phyloP scores from a whole-genome alignment of 2,113 vertebrate species.

The Upupa epops region DNA sequence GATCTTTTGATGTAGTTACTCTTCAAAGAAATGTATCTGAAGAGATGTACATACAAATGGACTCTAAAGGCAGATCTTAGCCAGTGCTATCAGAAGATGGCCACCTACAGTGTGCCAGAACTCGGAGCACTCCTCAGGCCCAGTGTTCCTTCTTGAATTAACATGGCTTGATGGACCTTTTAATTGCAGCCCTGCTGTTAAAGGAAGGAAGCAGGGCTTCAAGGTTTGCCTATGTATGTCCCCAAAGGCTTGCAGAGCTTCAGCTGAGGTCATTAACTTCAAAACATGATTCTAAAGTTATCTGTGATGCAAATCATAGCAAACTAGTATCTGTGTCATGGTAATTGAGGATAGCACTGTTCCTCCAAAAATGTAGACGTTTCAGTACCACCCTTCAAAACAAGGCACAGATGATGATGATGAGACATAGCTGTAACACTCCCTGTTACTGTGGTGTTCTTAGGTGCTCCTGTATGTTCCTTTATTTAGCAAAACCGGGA shows the following conservation, averaged over 20 bases:
- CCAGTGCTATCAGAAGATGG: neutral
- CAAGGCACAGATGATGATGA: neutral
- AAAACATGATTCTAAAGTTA: rapidly evolving
- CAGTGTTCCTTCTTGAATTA: neutral
- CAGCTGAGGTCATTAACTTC: neutral
- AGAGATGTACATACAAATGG: neutral
- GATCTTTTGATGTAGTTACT: neutral
- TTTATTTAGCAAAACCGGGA: neutral
- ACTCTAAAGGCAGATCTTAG: neutral
- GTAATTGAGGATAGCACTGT: neutral
- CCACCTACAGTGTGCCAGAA: neutral
- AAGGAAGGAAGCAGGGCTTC: neutral
- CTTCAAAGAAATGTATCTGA: neutral
- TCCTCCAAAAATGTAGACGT: neutral
- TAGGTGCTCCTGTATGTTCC: neutral
- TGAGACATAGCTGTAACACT: neutral
- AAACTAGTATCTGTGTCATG: neutral
- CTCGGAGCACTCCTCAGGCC: neutral
- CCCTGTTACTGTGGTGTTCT: neutral
- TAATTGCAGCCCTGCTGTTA: neutral
- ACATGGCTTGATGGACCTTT: neutral
- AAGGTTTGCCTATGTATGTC: neutral
- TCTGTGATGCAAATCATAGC: neutral
- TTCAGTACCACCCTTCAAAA: neutral
- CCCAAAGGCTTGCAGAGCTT: neutral